Base-by-base conservation (phyloP, 2,113 vertebrate genomes). In the Fukomys damarensis region DNA sequence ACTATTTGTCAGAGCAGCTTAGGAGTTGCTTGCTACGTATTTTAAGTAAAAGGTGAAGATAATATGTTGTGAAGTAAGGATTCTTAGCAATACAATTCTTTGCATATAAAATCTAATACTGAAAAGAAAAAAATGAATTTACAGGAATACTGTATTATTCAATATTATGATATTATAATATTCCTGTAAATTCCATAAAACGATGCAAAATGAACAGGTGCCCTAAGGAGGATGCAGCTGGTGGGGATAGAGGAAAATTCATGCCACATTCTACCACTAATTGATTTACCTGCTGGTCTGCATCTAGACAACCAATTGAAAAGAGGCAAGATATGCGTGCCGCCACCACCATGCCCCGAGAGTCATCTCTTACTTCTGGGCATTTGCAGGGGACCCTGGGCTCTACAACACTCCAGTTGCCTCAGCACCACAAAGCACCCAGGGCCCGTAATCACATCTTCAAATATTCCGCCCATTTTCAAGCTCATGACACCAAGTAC, bases 41-140 rank as follows among this genome's bases (percentile, higher is more conserved):
- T 46, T 80, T 84, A 58, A 86, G n/a, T 35, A 70, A 91, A 58
- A 68, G 86, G 49, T n/a, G 65, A 70, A 59, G 66, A 61, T 46
- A 26, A 61, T 72, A 35, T 41, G 68, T 13, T 35, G 38, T 10
- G 43, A 90, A 43, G 43, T 56, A 68, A 66, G 10, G 68, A 86
- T 56, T 63, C 59, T 20, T 26, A 87, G 17, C 43, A 41, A 91
- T 11, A 28, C 35, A 65, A 66, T 16, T 74, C 52, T 91, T 93
- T 22, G 58, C 66, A 87, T 5, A 77, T 49, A 70, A 94, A 96
- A 41, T 38, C 65, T 66, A 91, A 56, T 19, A 72, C 2, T 22
- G 38, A 93, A 95, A 91, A 43, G 28, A 43, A 94, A 91, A 46
- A 56, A 92, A 66, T 49, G 13, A 88, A 92, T 49, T 35, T 52